Conservation (phyloP, 1,140 invertebrate genomes). For the Andricus grossulariae region DNA sequence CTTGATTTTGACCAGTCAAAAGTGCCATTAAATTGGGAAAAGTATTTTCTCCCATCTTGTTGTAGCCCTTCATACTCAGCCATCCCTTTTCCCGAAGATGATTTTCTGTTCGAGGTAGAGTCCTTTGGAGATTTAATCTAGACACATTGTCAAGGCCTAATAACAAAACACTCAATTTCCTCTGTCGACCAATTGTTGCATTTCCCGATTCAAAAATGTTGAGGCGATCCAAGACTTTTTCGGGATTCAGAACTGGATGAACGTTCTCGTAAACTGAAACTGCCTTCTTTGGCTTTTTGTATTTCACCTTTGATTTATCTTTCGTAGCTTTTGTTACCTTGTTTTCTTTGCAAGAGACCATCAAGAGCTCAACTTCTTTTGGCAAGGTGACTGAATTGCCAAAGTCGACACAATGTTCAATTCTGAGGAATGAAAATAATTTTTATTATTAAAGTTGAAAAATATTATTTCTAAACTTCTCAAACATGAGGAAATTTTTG, state of each 20-base stretch:
- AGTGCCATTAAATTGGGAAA: conserved; percentile 89
- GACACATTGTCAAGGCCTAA: conserved; percentile 91
- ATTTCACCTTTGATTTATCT: conserved; percentile 54
- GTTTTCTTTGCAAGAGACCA: conserved; percentile 72
- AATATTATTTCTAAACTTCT: conserved; percentile 4
- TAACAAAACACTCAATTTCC: conserved; percentile 81
- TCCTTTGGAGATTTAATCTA: conserved; percentile 83
- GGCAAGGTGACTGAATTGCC: conserved; percentile 63
- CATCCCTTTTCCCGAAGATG: conserved; percentile 80
- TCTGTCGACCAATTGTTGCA: conserved; percentile 48
- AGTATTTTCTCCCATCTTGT: conserved; percentile 87
- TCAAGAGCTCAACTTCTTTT: conserved; percentile 66
- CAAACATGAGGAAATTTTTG: neutral
- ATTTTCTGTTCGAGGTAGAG: conserved; percentile 84
- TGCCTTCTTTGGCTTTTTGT: conserved; percentile 37
- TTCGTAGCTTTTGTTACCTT: conserved; percentile 48
- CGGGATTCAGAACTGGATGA: conserved; percentile 69
- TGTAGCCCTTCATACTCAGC: conserved; percentile 79
- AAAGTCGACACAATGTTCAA: conserved; percentile 72
- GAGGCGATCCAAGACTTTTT: conserved; percentile 65
- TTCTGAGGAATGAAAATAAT: conserved; percentile 54
- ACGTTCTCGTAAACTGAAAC: conserved; percentile 75
- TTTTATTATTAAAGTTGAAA: neutral
- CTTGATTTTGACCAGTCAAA: conserved; percentile 80
- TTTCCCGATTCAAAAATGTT: conserved; percentile 45